These are phyloP conservation scores for Gorsachius goisagi DNA, from an alignment of 2,113 vertebrate species.

Conservation along the genomic window DNA sequence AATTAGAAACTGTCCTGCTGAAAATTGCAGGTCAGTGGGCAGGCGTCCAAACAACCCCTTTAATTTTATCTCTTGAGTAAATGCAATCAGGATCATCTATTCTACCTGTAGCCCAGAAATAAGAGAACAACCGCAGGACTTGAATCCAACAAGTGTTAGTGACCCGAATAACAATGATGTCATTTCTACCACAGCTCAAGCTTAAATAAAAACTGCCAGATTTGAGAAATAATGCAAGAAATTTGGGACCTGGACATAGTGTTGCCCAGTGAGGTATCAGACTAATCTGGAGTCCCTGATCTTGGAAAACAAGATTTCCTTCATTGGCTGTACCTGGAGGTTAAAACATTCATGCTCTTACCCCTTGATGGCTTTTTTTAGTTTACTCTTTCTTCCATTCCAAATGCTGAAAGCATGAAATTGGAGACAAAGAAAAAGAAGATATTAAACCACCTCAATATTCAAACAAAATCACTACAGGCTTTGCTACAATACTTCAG, in stretches of 20 bases:
- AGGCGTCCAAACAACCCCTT: background rate
- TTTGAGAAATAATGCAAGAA: background rate
- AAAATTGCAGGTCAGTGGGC: background rate
- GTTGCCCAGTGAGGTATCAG: background rate
- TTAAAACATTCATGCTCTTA: background rate
- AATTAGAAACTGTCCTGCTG: background rate
- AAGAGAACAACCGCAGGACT: background rate
- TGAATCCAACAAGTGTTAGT: background rate
- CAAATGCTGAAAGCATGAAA: background rate
- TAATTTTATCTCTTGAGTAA: background rate
- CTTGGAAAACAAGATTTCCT: background rate
- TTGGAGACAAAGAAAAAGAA: background rate
- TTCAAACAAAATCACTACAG: background rate
- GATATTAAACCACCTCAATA: background rate
- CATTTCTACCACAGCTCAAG: background rate
- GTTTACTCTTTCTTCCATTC: conserved; percentile 20
- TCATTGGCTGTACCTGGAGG: background rate
- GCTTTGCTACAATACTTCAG: background rate
- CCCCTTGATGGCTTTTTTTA: background rate
- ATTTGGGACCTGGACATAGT: background rate
- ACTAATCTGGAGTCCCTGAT: background rate
- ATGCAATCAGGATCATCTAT: background rate
- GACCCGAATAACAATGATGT: background rate
- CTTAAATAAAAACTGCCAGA: background rate
- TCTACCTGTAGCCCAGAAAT: background rate